These are phyloP conservation scores for Phaenicophaeus curvirostris DNA, from an alignment of 2,797 vertebrate genomes.

Conservation along the genomic window DNA sequence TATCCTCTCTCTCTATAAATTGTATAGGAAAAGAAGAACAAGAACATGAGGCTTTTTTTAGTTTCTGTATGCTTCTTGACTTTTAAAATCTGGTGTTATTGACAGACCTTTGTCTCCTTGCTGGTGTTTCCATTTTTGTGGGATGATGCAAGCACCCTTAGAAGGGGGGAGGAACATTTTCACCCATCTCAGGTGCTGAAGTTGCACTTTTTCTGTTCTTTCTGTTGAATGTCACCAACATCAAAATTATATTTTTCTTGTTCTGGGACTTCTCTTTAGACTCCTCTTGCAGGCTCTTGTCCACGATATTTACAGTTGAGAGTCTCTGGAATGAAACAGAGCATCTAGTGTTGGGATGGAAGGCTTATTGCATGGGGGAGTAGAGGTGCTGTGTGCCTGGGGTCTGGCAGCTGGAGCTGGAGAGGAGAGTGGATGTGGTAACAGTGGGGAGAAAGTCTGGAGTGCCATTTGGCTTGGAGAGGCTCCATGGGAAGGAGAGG, in stretches of 20 bases:
- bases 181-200: not conserved
- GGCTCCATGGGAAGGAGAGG: not conserved
- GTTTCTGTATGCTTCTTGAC: not conserved
- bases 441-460: not conserved
- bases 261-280: not conserved
- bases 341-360: not conserved
- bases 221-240: not conserved
- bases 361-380: not conserved
- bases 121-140: not conserved
- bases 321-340: not conserved
- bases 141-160: not conserved
- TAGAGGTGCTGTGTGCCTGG: not conserved
- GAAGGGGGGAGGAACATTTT: not conserved
- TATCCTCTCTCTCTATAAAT: not conserved
- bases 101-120: not conserved
- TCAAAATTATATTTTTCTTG: not conserved
- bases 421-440: rapidly evolving
- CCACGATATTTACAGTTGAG: not conserved
- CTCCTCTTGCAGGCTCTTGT: not conserved
- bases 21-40: not conserved
- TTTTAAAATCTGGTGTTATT: not conserved
- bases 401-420: not conserved
- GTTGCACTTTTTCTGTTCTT: not conserved
- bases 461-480: not conserved
- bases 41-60: not conserved